Conservation (phyloP, 2,797 vertebrate species). For the Thripadectes ignobilis region DNA sequence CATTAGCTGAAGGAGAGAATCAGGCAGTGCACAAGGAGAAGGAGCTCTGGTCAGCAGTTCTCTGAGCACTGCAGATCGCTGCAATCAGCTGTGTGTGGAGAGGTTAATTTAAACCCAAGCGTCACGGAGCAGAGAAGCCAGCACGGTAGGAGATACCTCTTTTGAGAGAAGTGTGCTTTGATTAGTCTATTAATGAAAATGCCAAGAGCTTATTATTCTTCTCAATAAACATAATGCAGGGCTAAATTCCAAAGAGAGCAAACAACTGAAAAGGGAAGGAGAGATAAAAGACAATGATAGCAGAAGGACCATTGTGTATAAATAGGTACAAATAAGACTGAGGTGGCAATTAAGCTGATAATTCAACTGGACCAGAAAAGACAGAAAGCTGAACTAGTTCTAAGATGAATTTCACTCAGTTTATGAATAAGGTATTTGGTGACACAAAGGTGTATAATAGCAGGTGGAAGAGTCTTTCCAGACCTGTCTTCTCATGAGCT, state of each 20-base stretch:
- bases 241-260: slow-evolving; percentile 4
- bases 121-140: not conserved
- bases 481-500: not conserved
- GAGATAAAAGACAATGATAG: slow-evolving; percentile 49
- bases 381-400: not conserved
- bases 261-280: slow-evolving; percentile 30
- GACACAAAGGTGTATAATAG: not conserved
- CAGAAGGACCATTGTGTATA: slow-evolving; percentile 23
- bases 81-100: slow-evolving; percentile 61
- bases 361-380: not conserved
- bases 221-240: slow-evolving; percentile 39
- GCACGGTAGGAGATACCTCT: slow-evolving; percentile 29
- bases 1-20: not conserved
- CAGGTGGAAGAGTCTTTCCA: not conserved
- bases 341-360: not conserved
- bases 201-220: slow-evolving; percentile 52
- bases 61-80: slow-evolving; percentile 16
- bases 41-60: slow-evolving; percentile 54
- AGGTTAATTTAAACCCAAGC: slow-evolving; percentile 54
- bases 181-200: slow-evolving; percentile 59
- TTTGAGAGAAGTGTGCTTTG: slow-evolving; percentile 54
- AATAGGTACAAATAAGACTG: slow-evolving; percentile 1
- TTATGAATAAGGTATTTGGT: not conserved
- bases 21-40: not conserved
- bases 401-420: not conserved